These are phyloP conservation scores for Eucera pruinosa DNA, from an alignment of 2,888 invertebrate genomes.

Conservation along the genomic window DNA sequence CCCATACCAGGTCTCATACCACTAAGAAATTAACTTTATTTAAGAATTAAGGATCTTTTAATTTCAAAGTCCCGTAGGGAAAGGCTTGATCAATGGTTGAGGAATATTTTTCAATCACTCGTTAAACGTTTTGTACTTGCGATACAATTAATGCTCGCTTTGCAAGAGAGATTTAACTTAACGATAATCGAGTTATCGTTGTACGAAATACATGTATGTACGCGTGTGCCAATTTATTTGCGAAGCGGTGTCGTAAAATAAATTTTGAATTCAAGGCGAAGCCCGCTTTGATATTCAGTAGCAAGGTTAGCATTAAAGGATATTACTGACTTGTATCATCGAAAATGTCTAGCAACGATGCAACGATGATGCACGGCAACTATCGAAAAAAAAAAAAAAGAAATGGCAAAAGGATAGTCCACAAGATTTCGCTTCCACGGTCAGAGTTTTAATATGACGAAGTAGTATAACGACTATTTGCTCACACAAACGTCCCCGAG, in stretches of 20 bases:
- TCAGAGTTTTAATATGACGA: conserved; percentile 67
- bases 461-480: conserved; percentile 61
- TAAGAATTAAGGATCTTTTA: too few species aligned
- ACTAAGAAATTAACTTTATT: too few species aligned
- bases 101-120: too few species aligned
- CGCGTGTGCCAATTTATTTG: not conserved
- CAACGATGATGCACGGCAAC: too few species aligned
- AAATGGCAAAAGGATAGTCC: conserved; percentile 74
- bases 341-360: not conserved
- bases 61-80: too few species aligned
- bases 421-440: conserved; percentile 76
- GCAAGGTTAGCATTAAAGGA: not conserved
- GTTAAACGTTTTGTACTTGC: conserved; percentile 24
- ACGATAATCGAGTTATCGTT: conserved; percentile 26
- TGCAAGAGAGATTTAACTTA: not conserved
- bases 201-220: not conserved
- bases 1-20: too few species aligned
- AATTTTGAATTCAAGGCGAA: not conserved
- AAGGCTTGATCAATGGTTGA: too few species aligned
- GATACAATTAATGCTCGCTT: conserved; percentile 8
- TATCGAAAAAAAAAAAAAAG: not conserved
- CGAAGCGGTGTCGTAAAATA: not conserved
- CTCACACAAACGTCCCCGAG: too few species aligned
- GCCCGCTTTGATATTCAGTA: not conserved
- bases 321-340: not conserved